Conservation (phyloP, 2,888 invertebrate genomes). For the Phyllotreta striolata region DNA sequence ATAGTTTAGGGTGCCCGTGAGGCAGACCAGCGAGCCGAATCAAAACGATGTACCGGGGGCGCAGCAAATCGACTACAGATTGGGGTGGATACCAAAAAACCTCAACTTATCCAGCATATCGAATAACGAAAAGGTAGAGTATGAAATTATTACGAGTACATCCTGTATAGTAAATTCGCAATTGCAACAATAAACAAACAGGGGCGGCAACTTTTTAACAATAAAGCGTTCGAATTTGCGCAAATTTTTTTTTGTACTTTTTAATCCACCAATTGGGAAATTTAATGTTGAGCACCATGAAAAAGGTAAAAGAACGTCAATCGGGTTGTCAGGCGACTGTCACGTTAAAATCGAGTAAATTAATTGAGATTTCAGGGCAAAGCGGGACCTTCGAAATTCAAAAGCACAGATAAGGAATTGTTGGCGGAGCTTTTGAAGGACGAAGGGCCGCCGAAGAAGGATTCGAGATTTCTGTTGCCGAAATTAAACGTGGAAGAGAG, state of each 20-base stretch:
- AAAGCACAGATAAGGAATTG: conserved; percentile 35
- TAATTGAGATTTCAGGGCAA: conserved; percentile 20
- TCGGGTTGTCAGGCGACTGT: neutral
- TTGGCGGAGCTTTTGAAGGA: conserved; percentile 28
- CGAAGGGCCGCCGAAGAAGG: conserved; percentile 39
- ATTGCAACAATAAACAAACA: no score
- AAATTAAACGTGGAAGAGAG: conserved; percentile 36
- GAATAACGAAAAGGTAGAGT: conserved; percentile 36
- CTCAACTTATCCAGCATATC: conserved; percentile 42
- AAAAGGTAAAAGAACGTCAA: no score
- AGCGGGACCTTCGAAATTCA: conserved; percentile 28
- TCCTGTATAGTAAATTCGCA: no score
- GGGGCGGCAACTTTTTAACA: no score
- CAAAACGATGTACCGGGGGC: conserved; percentile 41
- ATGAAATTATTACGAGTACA: neutral
- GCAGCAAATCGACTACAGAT: conserved; percentile 43
- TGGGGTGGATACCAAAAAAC: conserved; percentile 48
- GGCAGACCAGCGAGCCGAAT: conserved; percentile 36
- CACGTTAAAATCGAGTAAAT: conserved; percentile 21
- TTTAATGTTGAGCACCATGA: no score
- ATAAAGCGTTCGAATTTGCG: no score
- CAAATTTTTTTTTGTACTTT: no score
- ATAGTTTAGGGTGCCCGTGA: conserved; percentile 39
- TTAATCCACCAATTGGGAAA: no score
- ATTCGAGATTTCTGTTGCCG: conserved; percentile 39